Evolutionary conservation across 2,113 vertebrate genomes (phyloP).

Genomic region (Cavia porcellus): DNA sequence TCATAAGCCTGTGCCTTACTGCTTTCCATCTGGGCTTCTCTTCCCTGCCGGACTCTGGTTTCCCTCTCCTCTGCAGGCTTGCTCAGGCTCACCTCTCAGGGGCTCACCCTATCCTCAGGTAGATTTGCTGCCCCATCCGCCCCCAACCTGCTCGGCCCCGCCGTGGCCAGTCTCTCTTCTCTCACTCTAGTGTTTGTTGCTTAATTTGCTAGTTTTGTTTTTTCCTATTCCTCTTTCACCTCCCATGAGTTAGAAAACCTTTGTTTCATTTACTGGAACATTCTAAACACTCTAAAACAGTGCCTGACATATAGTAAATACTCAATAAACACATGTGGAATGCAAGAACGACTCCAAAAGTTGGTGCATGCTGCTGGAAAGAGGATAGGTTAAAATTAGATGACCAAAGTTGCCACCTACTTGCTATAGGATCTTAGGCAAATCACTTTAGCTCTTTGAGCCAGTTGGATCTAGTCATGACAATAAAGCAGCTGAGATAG

Average conservation of each 20-base stretch:
- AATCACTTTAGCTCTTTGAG: background rate
- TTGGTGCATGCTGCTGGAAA: background rate
- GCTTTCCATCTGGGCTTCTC: background rate
- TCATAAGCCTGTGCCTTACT: background rate
- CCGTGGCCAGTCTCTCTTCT: background rate
- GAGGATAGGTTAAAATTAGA: background rate
- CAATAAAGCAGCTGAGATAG: background rate
- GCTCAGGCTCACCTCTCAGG: background rate
- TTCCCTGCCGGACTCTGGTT: background rate
- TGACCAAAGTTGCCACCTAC: too few relatives aligned
- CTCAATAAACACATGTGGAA: background rate
- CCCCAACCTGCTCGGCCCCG: background rate
- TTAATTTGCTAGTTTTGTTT: background rate
- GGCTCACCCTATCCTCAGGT: background rate
- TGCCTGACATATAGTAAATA: background rate
- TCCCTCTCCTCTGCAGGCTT: background rate
- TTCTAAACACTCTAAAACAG: background rate
- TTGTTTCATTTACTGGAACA: background rate
- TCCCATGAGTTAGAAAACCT: background rate
- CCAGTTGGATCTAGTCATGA: background rate
- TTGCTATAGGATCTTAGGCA: background rate
- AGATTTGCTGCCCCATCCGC: background rate
- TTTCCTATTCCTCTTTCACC: background rate
- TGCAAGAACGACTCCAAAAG: background rate
- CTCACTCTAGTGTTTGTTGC: background rate